Evolutionary conservation across 2,797 vertebrate genomes (phyloP).

Genomic region (Gymnoscopelus microlampas): DNA sequence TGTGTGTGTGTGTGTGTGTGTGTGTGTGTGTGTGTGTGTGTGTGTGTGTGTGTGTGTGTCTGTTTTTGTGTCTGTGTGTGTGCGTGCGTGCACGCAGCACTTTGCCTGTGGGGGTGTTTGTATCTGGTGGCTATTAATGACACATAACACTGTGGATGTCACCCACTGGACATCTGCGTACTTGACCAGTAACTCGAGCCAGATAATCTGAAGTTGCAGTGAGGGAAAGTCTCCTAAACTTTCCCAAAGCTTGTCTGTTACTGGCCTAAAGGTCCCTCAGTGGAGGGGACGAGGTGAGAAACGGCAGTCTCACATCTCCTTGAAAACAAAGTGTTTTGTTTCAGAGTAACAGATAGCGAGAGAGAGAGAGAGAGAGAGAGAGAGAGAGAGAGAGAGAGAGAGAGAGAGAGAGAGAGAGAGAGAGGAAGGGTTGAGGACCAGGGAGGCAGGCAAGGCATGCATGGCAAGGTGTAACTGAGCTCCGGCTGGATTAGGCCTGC

Average conservation of each 20-base stretch:
- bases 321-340: conserved; percentile 61
- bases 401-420: conserved; percentile 48
- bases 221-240: conserved; percentile 62
- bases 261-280: conserved; percentile 33
- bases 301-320: conserved; percentile 48
- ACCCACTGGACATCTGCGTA: conserved; percentile 42
- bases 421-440: conserved; percentile 9
- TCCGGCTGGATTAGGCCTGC: conserved; percentile 58
- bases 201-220: conserved; percentile 46
- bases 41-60: too few species aligned
- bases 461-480: conserved; percentile 64
- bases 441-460: conserved; percentile 67
- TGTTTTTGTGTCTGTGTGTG: too few species aligned
- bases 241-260: conserved; percentile 48
- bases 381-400: conserved; percentile 56
- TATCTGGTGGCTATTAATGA: conserved; percentile 42
- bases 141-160: conserved; percentile 47
- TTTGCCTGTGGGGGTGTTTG: conserved; percentile 43
- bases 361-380: conserved; percentile 31
- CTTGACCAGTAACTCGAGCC: conserved; percentile 62
- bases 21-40: background rate
- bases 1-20: background rate
- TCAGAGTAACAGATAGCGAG: conserved; percentile 52
- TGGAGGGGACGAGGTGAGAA: conserved; percentile 51
- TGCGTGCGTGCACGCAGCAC: conserved; percentile 9